Percentiles rank a stretch among this genome's conserved stretches.
These are phyloP conservation scores for Agriopis leucophaearia DNA, from an alignment of 2,888 invertebrate genomes.

Conservation along the genomic window DNA sequence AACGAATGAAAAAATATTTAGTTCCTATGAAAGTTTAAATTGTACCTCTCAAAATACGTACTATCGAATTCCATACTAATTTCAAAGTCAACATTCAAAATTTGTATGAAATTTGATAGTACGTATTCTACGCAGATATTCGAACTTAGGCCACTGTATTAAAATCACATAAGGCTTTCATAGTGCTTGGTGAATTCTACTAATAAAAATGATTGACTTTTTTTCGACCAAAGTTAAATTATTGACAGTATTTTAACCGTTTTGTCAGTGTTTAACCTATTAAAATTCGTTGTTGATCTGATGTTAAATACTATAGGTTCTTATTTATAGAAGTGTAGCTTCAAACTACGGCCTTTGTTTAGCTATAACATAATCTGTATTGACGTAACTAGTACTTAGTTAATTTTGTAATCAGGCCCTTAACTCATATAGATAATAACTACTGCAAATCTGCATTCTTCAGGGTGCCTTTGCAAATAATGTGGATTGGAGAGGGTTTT, in stretches of 20 bases:
- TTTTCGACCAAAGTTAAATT: constrained; percentile 5
- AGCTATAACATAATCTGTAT: background rate
- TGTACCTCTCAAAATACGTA: background rate
- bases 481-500: too few relatives aligned
- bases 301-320: background rate
- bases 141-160: too few relatives aligned
- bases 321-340: background rate
- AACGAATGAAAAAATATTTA: background rate
- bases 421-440: background rate
- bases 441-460: too few relatives aligned
- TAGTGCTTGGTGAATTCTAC: background rate
- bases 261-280: constrained; percentile 6
- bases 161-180: background rate
- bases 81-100: too few relatives aligned
- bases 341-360: background rate
- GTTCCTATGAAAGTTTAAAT: background rate
- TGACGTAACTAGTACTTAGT: background rate
- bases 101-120: too few relatives aligned
- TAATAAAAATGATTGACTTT: background rate
- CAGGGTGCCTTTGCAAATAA: too few relatives aligned
- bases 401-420: background rate
- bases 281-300: background rate
- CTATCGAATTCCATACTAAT: too few relatives aligned
- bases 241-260: constrained; percentile 5
- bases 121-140: too few relatives aligned